These are phyloP conservation scores for Sander lucioperca DNA, from an alignment of 2,113 vertebrate genomes.

Conservation along the genomic window DNA sequence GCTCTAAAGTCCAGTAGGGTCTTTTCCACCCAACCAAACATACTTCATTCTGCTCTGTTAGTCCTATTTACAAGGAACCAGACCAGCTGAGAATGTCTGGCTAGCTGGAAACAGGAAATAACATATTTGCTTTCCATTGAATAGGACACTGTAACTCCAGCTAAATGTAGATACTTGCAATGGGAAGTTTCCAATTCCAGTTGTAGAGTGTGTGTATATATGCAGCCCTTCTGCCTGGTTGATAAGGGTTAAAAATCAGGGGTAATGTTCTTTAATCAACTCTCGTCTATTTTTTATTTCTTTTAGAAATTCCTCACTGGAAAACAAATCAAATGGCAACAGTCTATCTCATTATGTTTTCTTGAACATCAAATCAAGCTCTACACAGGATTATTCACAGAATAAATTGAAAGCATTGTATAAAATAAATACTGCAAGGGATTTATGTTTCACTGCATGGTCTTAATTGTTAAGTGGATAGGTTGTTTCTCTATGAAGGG, in stretches of 20 bases:
- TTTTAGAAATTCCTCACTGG: background rate
- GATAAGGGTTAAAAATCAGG: background rate
- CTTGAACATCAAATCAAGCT: constrained; percentile 45
- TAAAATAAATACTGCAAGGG: constrained; percentile 7
- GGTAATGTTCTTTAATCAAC: constrained; percentile 16
- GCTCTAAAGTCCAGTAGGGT: constrained; percentile 21
- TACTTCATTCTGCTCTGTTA: background rate
- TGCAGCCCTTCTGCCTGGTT: background rate
- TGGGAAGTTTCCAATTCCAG: background rate
- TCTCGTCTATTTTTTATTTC: background rate
- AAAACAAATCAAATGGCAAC: constrained; percentile 20
- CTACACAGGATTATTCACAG: constrained; percentile 49
- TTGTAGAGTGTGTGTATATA: background rate
- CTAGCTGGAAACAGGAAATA: background rate
- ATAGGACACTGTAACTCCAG: background rate
- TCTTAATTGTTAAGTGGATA: constrained; percentile 38
- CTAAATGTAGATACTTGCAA: background rate
- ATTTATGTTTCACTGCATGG: constrained; percentile 27
- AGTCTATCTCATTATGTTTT: constrained; percentile 12
- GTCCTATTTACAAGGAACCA: background rate
- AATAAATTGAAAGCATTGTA: constrained; percentile 34
- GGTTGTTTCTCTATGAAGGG: constrained; percentile 31
- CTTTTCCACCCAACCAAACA: constrained; percentile 22
- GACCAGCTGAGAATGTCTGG: background rate
- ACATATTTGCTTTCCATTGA: background rate